Conservation (phyloP, 2,888 invertebrate genomes). For the Ennomos erosarius region DNA sequence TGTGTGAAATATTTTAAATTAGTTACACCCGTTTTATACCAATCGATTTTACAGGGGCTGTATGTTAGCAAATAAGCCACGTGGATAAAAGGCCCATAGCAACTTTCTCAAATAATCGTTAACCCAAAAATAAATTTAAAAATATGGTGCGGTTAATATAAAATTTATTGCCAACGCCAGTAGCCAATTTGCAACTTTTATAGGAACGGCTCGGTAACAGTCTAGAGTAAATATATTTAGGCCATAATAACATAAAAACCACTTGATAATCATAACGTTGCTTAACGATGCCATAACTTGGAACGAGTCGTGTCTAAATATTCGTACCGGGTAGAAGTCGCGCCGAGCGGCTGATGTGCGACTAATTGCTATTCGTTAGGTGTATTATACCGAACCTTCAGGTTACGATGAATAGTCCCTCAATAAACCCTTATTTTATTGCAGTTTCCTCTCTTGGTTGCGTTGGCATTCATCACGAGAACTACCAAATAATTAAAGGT, state of each 20-base stretch:
- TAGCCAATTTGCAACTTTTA: constrained; percentile 52
- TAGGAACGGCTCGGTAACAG: constrained; percentile 43
- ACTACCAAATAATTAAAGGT: constrained; percentile 80
- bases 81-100: constrained; percentile 41
- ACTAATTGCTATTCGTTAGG: constrained; percentile 59
- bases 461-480: constrained; percentile 79
- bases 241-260: constrained; percentile 46
- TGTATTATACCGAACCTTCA: constrained; percentile 49
- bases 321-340: constrained; percentile 14
- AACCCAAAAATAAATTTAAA: constrained; percentile 51
- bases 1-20: constrained; percentile 29
- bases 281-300: constrained; percentile 46
- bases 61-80: constrained; percentile 47
- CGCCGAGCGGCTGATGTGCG: constrained; percentile 40
- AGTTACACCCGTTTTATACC: constrained; percentile 22
- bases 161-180: constrained; percentile 48
- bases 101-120: constrained; percentile 44
- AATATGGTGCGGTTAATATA: constrained; percentile 48
- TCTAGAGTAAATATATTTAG: constrained; percentile 47
- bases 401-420: constrained; percentile 62
- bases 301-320: constrained; percentile 34
- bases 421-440: constrained; percentile 79
- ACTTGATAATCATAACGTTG: constrained; percentile 50
- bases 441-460: constrained; percentile 74
- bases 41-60: constrained; percentile 29